These are phyloP conservation scores for Syncerus caffer DNA, from an alignment of 2,797 vertebrate genomes.

Conservation along the genomic window DNA sequence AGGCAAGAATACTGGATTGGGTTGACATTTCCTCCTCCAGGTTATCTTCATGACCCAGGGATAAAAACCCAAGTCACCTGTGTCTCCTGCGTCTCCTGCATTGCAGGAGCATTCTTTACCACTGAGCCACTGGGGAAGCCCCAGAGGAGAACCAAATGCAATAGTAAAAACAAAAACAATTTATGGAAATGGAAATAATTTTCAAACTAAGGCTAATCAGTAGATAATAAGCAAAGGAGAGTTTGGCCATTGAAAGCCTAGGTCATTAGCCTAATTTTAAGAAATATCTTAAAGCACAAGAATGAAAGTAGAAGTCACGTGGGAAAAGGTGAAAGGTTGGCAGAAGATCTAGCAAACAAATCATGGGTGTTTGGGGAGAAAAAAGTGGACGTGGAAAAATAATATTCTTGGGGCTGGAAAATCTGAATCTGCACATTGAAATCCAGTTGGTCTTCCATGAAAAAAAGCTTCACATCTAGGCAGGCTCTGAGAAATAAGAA, in stretches of 20 bases:
- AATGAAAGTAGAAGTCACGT: not conserved
- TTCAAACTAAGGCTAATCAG: not conserved
- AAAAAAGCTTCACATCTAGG: not conserved
- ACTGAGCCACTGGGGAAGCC: not conserved
- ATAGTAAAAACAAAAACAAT: not conserved
- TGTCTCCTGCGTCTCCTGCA: not conserved
- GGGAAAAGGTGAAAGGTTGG: not conserved
- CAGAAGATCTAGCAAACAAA: not conserved
- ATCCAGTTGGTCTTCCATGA: not conserved
- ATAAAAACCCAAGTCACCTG: not conserved
- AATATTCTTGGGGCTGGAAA: not conserved
- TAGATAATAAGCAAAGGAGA: not conserved
- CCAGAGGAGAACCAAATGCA: not conserved
- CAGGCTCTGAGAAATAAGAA: not conserved
- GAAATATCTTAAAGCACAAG: not conserved
- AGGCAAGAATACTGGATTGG: not conserved
- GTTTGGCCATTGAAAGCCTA: not conserved
- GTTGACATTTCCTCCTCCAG: not conserved
- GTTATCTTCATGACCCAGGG: not conserved
- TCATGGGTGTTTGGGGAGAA: not conserved
- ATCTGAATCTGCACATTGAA: not conserved
- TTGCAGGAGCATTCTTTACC: not conserved
- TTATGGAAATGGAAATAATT: not conserved
- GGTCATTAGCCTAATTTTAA: not conserved
- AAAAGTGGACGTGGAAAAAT: not conserved